Conservation (phyloP, 2,797 vertebrate species). For the Artibeus lituratus region DNA sequence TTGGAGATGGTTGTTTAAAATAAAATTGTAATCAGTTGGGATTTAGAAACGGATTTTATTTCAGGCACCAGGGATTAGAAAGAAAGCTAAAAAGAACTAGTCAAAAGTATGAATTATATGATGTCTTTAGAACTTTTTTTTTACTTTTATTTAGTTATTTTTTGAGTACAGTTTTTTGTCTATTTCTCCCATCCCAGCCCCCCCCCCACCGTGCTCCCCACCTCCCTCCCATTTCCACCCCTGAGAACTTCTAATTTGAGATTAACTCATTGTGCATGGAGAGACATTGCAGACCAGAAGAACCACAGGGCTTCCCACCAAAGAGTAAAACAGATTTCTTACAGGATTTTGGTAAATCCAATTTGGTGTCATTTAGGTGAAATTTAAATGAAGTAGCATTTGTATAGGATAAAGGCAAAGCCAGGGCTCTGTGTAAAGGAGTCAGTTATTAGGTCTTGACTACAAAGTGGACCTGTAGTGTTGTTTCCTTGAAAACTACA, state of each 20-base stretch:
- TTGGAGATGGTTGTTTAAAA: constrained; percentile 4
- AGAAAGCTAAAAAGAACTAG: background rate
- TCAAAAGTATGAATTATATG: background rate
- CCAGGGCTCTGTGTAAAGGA: background rate
- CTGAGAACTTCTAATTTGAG: background rate
- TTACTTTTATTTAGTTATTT: no score
- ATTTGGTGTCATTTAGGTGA: background rate
- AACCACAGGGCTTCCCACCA: background rate
- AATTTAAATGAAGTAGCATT: constrained; percentile 12
- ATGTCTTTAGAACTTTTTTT: background rate
- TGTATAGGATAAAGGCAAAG: background rate
- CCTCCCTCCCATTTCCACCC: no score
- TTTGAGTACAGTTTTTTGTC: no score
- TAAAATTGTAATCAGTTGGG: background rate
- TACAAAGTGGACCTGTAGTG: background rate
- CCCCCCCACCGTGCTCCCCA: no score
- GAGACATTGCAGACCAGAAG: background rate
- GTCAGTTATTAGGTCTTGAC: background rate
- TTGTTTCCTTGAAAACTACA: background rate
- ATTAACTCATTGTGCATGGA: background rate
- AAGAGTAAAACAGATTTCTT: background rate
- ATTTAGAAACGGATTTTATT: background rate
- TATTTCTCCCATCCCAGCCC: no score
- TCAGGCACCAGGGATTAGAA: background rate
- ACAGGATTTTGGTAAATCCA: background rate